phyloP scores from a whole-genome alignment of 1,140 invertebrate genomes.

The Lethocerus indicus region DNA sequence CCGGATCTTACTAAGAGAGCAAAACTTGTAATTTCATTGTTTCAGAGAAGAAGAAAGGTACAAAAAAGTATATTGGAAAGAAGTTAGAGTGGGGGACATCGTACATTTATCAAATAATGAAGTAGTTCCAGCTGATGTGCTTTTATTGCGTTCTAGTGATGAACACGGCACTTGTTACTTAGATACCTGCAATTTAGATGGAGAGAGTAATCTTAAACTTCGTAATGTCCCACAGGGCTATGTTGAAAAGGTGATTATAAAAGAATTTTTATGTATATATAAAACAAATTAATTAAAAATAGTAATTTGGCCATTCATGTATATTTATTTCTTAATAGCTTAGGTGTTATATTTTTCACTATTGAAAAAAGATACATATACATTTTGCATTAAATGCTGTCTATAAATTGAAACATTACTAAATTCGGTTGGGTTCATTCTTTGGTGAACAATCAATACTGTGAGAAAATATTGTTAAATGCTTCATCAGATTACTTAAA shows the following conservation, averaged over 20 bases:
- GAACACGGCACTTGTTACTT: slow-evolving; percentile 90
- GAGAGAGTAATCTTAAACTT: slow-evolving; percentile 98
- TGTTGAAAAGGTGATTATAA: slow-evolving; percentile 33
- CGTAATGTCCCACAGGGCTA: slow-evolving; percentile 65
- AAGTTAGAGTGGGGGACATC: slow-evolving; percentile 83
- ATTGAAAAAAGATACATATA: neutral
- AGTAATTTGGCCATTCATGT: no score
- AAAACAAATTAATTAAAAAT: no score
- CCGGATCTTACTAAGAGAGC: neutral
- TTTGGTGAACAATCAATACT: no score
- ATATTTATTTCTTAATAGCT: no score
- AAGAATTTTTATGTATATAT: neutral
- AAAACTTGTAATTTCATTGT: slow-evolving; percentile 18
- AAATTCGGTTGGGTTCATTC: no score
- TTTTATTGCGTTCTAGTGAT: slow-evolving; percentile 79
- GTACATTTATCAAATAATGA: slow-evolving; percentile 94
- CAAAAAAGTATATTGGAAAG: slow-evolving; percentile 73
- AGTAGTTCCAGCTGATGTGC: slow-evolving; percentile 87
- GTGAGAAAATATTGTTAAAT: no score
- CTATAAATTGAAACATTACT: no score
- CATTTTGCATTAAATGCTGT: neutral
- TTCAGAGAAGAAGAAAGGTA: slow-evolving; percentile 68
- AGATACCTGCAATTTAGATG: slow-evolving; percentile 94
- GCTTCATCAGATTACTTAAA: no score
- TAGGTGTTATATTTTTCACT: neutral